Conservation (phyloP, 2,888 invertebrate species). For the Brachyptera risi region DNA sequence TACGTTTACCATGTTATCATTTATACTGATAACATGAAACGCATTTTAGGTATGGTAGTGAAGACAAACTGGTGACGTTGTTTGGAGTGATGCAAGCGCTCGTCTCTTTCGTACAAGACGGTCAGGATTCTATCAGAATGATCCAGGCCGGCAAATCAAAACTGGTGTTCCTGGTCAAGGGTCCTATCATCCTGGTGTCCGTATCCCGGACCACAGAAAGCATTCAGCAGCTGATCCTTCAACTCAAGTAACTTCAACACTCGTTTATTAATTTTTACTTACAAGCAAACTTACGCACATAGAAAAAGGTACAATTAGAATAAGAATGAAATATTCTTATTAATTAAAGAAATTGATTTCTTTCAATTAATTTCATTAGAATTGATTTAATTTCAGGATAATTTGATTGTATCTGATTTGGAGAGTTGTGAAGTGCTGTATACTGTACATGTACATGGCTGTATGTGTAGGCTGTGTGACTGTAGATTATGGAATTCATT, state of each 20-base stretch:
- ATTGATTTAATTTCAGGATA: too few relatives aligned
- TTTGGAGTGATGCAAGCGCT: conserved; percentile 94
- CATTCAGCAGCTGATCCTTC: conserved; percentile 75
- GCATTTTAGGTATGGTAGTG: conserved; percentile 72
- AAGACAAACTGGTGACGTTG: conserved; percentile 88
- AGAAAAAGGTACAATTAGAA: neutral
- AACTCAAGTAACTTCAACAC: conserved; percentile 58
- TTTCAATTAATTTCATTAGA: neutral
- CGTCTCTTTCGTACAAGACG: conserved; percentile 82
- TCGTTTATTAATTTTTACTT: neutral
- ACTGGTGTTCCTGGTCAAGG: conserved; percentile 87
- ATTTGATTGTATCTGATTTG: too few relatives aligned
- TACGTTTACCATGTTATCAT: too few relatives aligned
- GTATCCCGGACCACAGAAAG: conserved; percentile 76
- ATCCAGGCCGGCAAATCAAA: conserved; percentile 82
- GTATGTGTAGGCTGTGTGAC: too few relatives aligned
- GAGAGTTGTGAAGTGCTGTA: too few relatives aligned
- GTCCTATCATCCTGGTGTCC: conserved; percentile 87
- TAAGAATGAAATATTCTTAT: neutral
- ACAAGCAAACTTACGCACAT: too few relatives aligned
- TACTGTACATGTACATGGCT: too few relatives aligned
- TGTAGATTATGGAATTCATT: too few relatives aligned
- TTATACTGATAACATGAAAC: neutral
- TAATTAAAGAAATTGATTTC: neutral
- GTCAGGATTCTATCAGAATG: conserved; percentile 77